These are phyloP conservation scores for Gallirallus australis DNA, from an alignment of 2,797 vertebrate species.

Conservation along the genomic window DNA sequence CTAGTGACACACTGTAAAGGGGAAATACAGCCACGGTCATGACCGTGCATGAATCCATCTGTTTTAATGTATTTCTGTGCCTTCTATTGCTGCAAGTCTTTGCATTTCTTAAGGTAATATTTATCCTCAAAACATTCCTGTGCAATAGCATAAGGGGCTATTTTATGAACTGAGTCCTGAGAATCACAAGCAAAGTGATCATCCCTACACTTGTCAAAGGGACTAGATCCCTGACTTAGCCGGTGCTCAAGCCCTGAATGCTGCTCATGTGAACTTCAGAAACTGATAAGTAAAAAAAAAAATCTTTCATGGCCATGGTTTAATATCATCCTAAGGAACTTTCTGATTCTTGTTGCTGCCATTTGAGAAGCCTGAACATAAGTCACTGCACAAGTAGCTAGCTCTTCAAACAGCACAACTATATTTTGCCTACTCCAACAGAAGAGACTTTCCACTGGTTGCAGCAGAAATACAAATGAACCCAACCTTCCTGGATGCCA, in stretches of 20 bases:
- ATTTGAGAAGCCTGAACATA: not conserved
- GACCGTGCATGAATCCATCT: not conserved
- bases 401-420: not conserved
- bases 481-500: not conserved
- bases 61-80: not conserved
- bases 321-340: fast-evolving
- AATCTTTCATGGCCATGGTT: not conserved
- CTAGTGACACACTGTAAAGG: not conserved
- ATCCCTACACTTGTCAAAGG: not conserved
- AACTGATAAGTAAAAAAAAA: not conserved
- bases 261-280: not conserved
- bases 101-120: not conserved
- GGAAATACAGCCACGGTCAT: not conserved
- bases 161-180: not conserved
- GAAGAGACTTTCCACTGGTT: not conserved
- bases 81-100: not conserved
- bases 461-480: not conserved
- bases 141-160: not conserved
- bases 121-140: not conserved
- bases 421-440: not conserved
- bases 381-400: not conserved
- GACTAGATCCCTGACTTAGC: not conserved
- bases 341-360: not conserved
- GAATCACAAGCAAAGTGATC: not conserved
- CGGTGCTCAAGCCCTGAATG: not conserved